Percentiles rank a stretch among this genome's conserved stretches.
Conservation (phyloP, 2,113 vertebrate species). For the Sinocyclocheilus maitianheensis region DNA sequence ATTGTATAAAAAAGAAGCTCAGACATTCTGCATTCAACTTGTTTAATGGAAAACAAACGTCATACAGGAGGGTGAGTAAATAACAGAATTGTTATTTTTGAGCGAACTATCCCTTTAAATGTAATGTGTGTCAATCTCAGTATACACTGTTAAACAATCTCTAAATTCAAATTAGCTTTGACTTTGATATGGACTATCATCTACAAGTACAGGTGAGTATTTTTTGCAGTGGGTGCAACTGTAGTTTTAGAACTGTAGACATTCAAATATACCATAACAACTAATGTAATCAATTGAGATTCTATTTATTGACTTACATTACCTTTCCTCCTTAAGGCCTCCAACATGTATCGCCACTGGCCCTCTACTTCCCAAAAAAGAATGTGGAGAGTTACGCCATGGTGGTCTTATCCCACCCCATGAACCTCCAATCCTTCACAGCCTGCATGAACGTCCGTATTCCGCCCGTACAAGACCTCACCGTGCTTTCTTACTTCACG, state of each 20-base stretch:
- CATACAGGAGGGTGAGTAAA: not conserved
- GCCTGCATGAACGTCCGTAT: slow-evolving; percentile 75
- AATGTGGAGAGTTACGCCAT: slow-evolving; percentile 72
- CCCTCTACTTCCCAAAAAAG: slow-evolving; percentile 75
- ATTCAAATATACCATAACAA: not conserved
- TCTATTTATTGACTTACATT: not conserved
- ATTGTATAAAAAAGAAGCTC: not conserved
- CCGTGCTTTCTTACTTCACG: slow-evolving; percentile 78
- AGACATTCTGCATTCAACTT: not conserved
- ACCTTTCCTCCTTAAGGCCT: slow-evolving; percentile 58
- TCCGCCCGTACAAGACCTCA: slow-evolving; percentile 57
- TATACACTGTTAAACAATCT: not conserved
- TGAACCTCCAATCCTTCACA: slow-evolving; percentile 78
- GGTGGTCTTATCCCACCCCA: slow-evolving; percentile 62
- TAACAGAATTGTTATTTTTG: not conserved
- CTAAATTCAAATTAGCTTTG: not conserved
- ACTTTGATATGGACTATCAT: not conserved
- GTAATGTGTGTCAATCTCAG: not conserved
- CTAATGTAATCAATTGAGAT: not conserved
- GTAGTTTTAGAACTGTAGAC: not conserved
- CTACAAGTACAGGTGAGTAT: not conserved
- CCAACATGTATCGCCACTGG: slow-evolving; percentile 68
- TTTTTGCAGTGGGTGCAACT: not conserved
- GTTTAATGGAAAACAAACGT: not conserved
- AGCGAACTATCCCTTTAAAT: not conserved